Percentiles rank a stretch among this genome's conserved stretches.
phyloP scores from a whole-genome alignment of 2,113 vertebrate genomes.

The Sturnus vulgaris region DNA sequence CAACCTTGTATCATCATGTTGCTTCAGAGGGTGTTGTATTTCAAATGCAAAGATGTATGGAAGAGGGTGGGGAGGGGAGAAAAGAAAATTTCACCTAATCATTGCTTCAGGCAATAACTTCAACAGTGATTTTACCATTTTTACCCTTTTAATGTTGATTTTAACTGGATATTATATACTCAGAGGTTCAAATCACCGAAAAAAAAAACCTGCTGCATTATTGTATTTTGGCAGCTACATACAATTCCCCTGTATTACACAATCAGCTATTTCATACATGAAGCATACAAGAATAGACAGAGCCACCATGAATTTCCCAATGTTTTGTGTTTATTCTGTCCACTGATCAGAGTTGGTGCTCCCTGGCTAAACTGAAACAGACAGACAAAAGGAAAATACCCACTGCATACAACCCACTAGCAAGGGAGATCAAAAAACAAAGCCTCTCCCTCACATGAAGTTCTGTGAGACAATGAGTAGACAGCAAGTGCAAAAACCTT shows the following conservation, averaged over 20 bases:
- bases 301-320: not conserved
- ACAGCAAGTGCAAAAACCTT: not conserved
- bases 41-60: not conserved
- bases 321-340: not conserved
- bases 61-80: not conserved
- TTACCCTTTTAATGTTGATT: not conserved
- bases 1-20: not conserved
- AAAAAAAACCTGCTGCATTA: not conserved
- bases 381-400: not conserved
- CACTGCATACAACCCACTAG: not conserved
- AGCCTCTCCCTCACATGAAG: not conserved
- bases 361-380: not conserved
- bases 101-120: not conserved
- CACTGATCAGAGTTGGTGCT: not conserved
- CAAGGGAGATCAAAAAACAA: not conserved
- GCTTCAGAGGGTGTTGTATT: not conserved
- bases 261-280: conserved; percentile 23
- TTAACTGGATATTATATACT: not conserved
- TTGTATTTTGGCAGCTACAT: not conserved
- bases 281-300: not conserved
- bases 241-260: not conserved
- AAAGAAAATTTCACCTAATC: not conserved
- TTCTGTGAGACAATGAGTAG: not conserved
- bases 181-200: not conserved
- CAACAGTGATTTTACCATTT: not conserved